Conservation (phyloP, 2,113 vertebrate species). For the Electrona antarctica region DNA sequence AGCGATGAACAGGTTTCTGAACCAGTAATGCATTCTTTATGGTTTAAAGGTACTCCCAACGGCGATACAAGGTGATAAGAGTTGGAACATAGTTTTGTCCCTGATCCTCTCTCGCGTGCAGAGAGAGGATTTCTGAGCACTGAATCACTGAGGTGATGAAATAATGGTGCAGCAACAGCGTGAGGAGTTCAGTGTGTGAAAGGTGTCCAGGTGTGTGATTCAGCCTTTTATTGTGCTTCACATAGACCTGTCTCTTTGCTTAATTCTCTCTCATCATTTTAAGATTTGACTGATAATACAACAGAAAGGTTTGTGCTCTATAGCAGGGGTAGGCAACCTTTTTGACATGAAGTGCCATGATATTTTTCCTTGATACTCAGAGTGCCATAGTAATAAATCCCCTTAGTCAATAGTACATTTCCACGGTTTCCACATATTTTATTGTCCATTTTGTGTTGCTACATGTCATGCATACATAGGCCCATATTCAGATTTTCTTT, state of each 20-base stretch:
- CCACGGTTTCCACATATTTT: too few relatives aligned
- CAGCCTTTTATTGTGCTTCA: conserved; percentile 1
- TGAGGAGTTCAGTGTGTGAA: conserved; percentile 61
- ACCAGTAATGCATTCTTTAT: background rate
- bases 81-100: background rate
- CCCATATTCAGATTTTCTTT: too few relatives aligned
- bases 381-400: too few relatives aligned
- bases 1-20: background rate
- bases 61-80: background rate
- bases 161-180: conserved; percentile 37
- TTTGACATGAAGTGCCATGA: too few relatives aligned
- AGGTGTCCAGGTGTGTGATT: conserved; percentile 62
- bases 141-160: conserved; percentile 62
- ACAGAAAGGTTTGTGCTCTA: too few relatives aligned
- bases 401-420: too few relatives aligned
- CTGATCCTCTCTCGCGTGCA: background rate
- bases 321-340: too few relatives aligned
- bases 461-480: too few relatives aligned
- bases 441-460: too few relatives aligned
- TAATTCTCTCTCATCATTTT: conserved; percentile 14
- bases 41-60: background rate
- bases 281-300: background rate
- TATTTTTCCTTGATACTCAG: too few relatives aligned
- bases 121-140: conserved; percentile 17
- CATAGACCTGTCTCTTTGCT: background rate